These are phyloP conservation scores for Hylaeus anthracinus DNA, from an alignment of 1,140 invertebrate genomes.

Conservation along the genomic window DNA sequence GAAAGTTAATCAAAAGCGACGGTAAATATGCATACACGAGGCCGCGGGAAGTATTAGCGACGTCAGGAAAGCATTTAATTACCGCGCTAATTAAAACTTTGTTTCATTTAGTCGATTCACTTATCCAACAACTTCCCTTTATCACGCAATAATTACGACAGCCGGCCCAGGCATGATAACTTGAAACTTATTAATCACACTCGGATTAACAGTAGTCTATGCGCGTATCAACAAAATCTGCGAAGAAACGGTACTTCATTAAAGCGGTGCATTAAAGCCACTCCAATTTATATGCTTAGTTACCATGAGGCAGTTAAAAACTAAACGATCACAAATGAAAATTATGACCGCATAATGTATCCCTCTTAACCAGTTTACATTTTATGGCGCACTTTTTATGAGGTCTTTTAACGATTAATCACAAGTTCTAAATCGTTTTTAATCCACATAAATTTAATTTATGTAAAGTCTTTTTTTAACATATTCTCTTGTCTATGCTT, in stretches of 20 bases:
- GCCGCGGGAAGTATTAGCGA: neutral
- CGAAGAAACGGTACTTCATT: neutral
- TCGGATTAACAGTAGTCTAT: slow-evolving; percentile 18
- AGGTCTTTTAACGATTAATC: neutral
- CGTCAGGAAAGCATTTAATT: slow-evolving; percentile 20
- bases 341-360: neutral
- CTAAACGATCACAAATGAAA: neutral
- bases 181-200: slow-evolving; percentile 27
- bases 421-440: neutral
- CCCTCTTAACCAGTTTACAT: neutral
- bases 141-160: slow-evolving; percentile 13
- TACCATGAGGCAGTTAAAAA: neutral
- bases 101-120: slow-evolving; percentile 33
- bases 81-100: slow-evolving; percentile 41
- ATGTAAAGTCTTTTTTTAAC: too few relatives aligned
- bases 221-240: too few relatives aligned
- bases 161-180: neutral
- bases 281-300: neutral
- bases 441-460: too few relatives aligned
- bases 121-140: slow-evolving; percentile 16
- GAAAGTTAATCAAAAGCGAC: neutral
- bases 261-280: too few relatives aligned
- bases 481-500: too few relatives aligned
- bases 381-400: neutral
- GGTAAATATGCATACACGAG: neutral